Evolutionary conservation across 2,797 vertebrate genomes (phyloP), one percentile per base, ranked within the genome.

Genomic region (Astyanax mexicanus): DNA sequence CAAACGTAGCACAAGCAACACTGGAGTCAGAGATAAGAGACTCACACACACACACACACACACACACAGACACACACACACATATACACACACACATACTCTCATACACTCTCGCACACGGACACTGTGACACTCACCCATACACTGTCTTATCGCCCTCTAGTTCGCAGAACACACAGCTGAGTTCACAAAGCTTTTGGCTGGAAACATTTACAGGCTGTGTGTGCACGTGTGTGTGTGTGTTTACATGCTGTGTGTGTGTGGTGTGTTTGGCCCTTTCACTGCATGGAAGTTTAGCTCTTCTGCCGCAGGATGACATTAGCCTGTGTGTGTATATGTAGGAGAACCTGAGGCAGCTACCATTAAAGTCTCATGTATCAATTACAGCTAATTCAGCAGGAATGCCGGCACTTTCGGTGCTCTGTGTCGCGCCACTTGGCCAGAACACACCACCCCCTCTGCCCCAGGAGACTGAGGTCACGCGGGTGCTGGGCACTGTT

Each of bases 11-110:
- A 78, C 78, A 77, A 83, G 86, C 85, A 86, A 86, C 86, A 86
- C 87, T 88, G 90, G 84, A 83, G 85, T 84, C 66, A 60, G 10
- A 89, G 91, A 92, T 92, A 91, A 91, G 85, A 76, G 57, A 84
- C 81, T 84, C 37, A 11, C 74, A 64, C 54, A 58, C 37, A 49
- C 64, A 65, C 54, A 83, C 80, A 85, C 37, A 35, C 74, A 55
- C 47, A 29, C 19, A 52, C 68, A 29, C 40, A 4, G 12, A n/a
- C n/a, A n/a, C n/a, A n/a, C n/a, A 15, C 55, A 25, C 25, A 47
- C 35, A 83, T 80, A 85, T 37, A 35, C 74, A 55, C 47, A 29
- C 19, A 52, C 68, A 29, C 40, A 4, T 12, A n/a, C n/a, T n/a
- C n/a, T n/a, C n/a, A 15, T 55, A 25, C 25, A 47, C 35, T 9